phyloP scores from a whole-genome alignment of 2,888 invertebrate genomes.

The Cynaeus angustus region DNA sequence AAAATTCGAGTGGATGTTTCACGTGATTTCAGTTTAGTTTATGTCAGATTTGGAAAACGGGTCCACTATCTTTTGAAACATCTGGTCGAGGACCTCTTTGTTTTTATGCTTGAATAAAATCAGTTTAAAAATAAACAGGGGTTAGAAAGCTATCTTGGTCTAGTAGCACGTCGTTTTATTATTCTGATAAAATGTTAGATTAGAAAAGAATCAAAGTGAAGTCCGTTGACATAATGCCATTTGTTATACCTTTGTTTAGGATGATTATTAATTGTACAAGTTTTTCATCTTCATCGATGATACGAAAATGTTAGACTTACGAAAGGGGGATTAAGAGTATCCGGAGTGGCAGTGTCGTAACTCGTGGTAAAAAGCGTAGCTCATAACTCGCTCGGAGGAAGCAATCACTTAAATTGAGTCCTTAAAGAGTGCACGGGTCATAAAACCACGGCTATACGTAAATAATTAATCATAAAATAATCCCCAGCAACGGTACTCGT shows the following conservation, averaged over 20 bases:
- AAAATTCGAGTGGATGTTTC: conserved; percentile 41
- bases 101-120: conserved; percentile 36
- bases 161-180: conserved; percentile 30
- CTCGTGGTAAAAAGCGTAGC: conserved; percentile 6
- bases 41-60: conserved; percentile 35
- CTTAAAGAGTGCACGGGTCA: conserved; percentile 26
- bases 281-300: neutral
- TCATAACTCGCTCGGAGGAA: conserved; percentile 29
- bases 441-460: conserved; percentile 38
- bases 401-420: conserved; percentile 40
- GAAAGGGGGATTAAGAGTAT: neutral
- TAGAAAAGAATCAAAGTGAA: conserved; percentile 10
- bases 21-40: conserved; percentile 25
- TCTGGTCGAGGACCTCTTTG: conserved; percentile 28
- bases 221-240: conserved; percentile 18
- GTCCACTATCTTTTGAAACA: conserved; percentile 32
- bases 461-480: conserved; percentile 49
- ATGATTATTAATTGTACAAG: neutral
- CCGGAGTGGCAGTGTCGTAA: neutral
- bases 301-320: neutral
- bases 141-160: conserved; percentile 33
- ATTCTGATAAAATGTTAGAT: conserved; percentile 19
- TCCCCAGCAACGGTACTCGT: conserved; percentile 32
- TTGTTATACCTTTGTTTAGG: conserved; percentile 3
- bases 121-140: conserved; percentile 41